Evolutionary conservation across 2,888 invertebrate species (phyloP).

Genomic region (Apoda limacodes): DNA sequence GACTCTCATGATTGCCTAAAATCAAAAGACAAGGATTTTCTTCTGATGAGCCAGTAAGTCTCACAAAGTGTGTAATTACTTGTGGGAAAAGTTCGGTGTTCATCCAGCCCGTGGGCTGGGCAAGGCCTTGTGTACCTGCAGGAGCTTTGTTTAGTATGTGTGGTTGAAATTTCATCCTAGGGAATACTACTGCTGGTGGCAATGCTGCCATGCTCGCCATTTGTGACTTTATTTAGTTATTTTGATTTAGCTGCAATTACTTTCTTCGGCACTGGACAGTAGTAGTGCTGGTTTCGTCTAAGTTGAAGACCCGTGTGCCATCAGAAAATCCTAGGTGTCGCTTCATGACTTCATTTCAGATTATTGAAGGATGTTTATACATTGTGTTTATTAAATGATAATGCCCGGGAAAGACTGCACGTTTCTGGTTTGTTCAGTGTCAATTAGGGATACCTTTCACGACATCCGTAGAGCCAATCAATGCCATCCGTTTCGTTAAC

Average conservation of each 20-base stretch:
- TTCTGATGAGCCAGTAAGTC: constrained; percentile 18
- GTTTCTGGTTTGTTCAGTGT: too few relatives aligned
- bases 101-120: constrained; percentile 30
- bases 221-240: constrained; percentile 28
- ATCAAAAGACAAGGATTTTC: constrained; percentile 24
- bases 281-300: constrained; percentile 21
- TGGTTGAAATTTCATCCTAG: constrained; percentile 24
- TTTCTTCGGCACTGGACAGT: constrained; percentile 21
- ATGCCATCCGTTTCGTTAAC: too few relatives aligned
- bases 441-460: too few relatives aligned
- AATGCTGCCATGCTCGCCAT: constrained; percentile 26
- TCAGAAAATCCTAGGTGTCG: constrained; percentile 15
- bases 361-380: too few relatives aligned
- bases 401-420: too few relatives aligned
- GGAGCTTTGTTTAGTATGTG: constrained; percentile 29
- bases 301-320: constrained; percentile 19
- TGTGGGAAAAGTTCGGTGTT: constrained; percentile 24
- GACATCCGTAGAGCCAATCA: too few relatives aligned
- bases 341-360: constrained; percentile 12
- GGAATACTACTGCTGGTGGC: constrained; percentile 30
- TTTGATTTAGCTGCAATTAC: constrained; percentile 20
- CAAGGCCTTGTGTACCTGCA: constrained; percentile 28
- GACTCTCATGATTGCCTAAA: constrained; percentile 32
- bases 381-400: too few relatives aligned
- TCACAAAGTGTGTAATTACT: constrained; percentile 29